Evolutionary conservation across 1,140 invertebrate genomes (phyloP).

Genomic region (Drosophila nigrodunni): DNA sequence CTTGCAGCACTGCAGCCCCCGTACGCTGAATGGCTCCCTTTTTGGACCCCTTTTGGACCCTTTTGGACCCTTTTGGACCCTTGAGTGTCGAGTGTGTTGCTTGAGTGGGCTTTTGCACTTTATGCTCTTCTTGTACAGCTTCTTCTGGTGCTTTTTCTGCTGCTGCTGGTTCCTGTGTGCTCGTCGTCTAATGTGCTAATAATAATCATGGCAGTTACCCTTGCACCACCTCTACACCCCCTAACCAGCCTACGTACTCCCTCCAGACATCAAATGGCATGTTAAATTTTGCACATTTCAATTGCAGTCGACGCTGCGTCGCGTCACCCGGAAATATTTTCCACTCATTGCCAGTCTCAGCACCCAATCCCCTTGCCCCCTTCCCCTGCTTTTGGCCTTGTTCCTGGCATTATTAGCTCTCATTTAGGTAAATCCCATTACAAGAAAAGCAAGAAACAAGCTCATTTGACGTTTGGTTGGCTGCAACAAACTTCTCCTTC

Average conservation of each 20-base stretch:
- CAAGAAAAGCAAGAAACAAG: slow-evolving; percentile 39
- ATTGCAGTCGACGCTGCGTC: slow-evolving; percentile 34
- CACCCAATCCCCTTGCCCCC: background rate
- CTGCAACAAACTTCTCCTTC: slow-evolving; percentile 42
- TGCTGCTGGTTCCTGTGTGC: slow-evolving; percentile 32
- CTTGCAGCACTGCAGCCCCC: background rate
- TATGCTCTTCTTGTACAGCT: slow-evolving; percentile 44
- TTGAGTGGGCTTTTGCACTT: slow-evolving; percentile 75
- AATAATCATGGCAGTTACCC: slow-evolving; percentile 72
- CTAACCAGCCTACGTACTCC: background rate
- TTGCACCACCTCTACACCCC: background rate
- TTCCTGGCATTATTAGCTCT: slow-evolving; percentile 74
- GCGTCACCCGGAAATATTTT: slow-evolving; percentile 75
- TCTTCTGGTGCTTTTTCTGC: slow-evolving; percentile 11
- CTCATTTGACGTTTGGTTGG: slow-evolving; percentile 75
- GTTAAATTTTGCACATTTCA: slow-evolving; percentile 60
- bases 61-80: slow-evolving; percentile 6
- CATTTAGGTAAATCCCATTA: slow-evolving; percentile 82
- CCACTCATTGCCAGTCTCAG: slow-evolving; percentile 49
- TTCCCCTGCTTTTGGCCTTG: background rate
- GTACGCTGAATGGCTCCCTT: no score
- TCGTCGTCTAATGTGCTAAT: slow-evolving; percentile 76
- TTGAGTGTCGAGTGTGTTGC: slow-evolving; percentile 77
- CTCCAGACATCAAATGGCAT: slow-evolving; percentile 73
- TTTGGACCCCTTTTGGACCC: background rate